A percentile compares a stretch with the other conserved stretches of the same genome.
Conservation (phyloP, 2,113 vertebrate genomes). For the Motacilla tschutschensis region DNA sequence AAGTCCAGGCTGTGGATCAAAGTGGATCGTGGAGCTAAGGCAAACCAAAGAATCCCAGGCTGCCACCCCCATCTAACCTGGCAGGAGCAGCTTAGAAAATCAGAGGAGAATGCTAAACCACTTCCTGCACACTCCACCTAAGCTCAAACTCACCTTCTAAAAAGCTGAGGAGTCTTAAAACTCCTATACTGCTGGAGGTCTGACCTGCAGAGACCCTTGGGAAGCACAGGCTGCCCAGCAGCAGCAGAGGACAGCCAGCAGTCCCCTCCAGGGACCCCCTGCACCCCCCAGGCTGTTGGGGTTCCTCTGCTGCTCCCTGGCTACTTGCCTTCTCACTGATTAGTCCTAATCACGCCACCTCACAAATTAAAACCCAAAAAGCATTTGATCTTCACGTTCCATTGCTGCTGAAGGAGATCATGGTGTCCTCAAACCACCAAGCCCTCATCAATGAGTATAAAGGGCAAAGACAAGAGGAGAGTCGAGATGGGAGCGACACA, state of each 20-base stretch:
- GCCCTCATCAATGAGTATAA: neutral
- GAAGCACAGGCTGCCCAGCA: neutral
- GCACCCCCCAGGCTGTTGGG: neutral
- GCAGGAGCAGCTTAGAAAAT: neutral
- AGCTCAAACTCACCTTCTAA: neutral
- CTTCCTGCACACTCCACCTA: neutral
- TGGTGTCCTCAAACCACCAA: neutral
- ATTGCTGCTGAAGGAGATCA: neutral
- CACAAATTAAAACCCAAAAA: neutral
- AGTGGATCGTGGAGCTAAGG: neutral
- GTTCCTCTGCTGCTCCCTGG: neutral
- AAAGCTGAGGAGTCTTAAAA: neutral
- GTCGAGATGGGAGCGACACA: rapidly evolving
- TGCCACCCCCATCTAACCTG: neutral
- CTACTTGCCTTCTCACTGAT: neutral
- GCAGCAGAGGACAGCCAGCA: neutral
- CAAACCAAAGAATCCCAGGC: neutral
- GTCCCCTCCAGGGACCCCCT: rapidly evolving
- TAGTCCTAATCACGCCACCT: neutral
- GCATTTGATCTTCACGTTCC: neutral
- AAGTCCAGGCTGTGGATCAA: neutral
- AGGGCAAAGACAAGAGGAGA: neutral
- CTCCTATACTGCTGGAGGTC: neutral
- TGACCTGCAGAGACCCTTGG: neutral
- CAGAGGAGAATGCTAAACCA: neutral